A percentile compares a stretch with the other conserved stretches of the same genome.
Conservation (phyloP, 2,888 invertebrate genomes). For the Schizotus pectinicornis region DNA sequence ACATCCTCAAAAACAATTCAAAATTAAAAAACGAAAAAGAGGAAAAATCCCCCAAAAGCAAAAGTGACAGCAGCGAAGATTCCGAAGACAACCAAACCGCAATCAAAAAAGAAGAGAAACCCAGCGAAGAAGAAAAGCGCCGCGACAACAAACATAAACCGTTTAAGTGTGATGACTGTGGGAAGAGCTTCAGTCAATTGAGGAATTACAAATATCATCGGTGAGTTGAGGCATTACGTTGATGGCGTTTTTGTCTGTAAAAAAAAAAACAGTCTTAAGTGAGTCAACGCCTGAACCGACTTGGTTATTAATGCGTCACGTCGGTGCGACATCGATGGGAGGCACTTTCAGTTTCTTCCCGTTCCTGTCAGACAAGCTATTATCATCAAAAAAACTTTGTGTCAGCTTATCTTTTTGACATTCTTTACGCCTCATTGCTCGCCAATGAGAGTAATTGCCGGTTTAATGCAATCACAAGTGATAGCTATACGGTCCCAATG, state of each 20-base stretch:
- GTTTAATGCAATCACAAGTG: too few relatives aligned
- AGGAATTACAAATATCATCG: slow-evolving; percentile 84
- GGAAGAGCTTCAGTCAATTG: slow-evolving; percentile 81
- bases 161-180: slow-evolving; percentile 78
- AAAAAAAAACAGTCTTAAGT: not conserved
- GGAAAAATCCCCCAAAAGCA: not conserved
- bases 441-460: too few relatives aligned
- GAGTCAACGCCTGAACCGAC: too few relatives aligned
- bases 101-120: slow-evolving; percentile 17
- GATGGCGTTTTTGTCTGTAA: not conserved
- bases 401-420: too few relatives aligned
- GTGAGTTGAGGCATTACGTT: too few relatives aligned
- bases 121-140: slow-evolving; percentile 27
- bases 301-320: too few relatives aligned
- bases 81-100: slow-evolving; percentile 5
- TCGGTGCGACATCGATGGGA: too few relatives aligned
- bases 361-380: too few relatives aligned
- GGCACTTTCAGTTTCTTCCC: too few relatives aligned
- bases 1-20: not conserved
- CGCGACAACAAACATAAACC: slow-evolving; percentile 56
- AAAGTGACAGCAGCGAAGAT: not conserved
- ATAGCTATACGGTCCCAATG: too few relatives aligned
- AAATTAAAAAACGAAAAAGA: not conserved
- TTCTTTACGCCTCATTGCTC: too few relatives aligned
- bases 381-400: too few relatives aligned